phyloP scores from a whole-genome alignment of 1,140 invertebrate genomes.

The Philotrypesis tridentata region DNA sequence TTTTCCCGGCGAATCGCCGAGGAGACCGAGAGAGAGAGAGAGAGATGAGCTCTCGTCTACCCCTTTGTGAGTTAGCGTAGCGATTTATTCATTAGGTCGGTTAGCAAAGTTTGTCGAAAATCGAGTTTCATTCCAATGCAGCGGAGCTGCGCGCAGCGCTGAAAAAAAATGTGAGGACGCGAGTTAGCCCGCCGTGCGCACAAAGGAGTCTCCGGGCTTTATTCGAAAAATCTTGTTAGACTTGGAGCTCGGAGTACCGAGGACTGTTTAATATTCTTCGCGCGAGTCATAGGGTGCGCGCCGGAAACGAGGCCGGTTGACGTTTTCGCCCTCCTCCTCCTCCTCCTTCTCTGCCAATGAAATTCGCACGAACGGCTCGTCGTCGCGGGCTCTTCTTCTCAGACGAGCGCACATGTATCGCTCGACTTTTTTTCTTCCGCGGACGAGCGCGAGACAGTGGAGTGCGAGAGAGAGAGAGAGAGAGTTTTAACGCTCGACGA shows the following conservation, averaged over 20 bases:
- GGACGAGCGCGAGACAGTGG: too few species aligned
- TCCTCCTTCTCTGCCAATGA: too few species aligned
- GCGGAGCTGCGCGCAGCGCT: not conserved
- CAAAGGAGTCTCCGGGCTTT: conserved; percentile 12
- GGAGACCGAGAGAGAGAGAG: not conserved
- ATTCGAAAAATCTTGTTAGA: conserved; percentile 48
- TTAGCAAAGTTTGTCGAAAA: conserved; percentile 43
- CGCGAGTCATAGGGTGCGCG: conserved; percentile 8
- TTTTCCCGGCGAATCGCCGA: conserved; percentile 16
- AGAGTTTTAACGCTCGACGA: conserved; percentile 26
- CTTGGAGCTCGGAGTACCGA: not conserved
- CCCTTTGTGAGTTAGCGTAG: not conserved
- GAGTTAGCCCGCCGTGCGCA: conserved; percentile 1
- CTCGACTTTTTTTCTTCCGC: not conserved
- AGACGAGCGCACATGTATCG: not conserved
- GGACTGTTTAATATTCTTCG: conserved; percentile 40
- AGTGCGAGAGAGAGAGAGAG: too few species aligned
- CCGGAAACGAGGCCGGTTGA: conserved; percentile 6
- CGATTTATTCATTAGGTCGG: conserved; percentile 43
- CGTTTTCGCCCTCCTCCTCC: conserved; percentile 9
- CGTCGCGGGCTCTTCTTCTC: not conserved
- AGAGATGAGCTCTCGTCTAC: too few species aligned
- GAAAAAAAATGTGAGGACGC: conserved; percentile 14
- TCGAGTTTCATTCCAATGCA: conserved; percentile 42
- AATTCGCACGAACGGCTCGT: conserved; percentile 20